Evolutionary conservation across 1,140 invertebrate genomes (phyloP).

Genomic region (Achatina immaculata): DNA sequence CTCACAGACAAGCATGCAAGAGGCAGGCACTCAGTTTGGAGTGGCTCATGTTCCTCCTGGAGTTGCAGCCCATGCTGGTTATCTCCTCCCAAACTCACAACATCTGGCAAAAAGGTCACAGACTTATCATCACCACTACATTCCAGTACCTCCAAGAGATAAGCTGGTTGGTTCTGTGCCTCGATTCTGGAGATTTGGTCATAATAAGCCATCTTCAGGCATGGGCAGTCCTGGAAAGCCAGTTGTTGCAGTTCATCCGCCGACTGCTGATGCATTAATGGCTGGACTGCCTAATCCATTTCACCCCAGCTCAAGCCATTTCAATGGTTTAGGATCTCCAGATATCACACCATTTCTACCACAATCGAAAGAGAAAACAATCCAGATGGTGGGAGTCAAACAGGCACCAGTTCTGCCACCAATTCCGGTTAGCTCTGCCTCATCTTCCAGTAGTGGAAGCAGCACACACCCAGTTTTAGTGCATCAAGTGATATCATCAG

Average conservation of each 20-base stretch:
- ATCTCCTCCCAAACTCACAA: slow-evolving; percentile 42
- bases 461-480: slow-evolving; percentile 36
- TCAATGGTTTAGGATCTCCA: slow-evolving; percentile 54
- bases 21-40: not conserved
- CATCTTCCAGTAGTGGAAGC: slow-evolving; percentile 15
- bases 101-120: slow-evolving; percentile 39
- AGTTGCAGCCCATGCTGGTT: slow-evolving; percentile 40
- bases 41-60: not conserved
- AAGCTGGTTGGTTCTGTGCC: slow-evolving; percentile 29
- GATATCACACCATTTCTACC: slow-evolving; percentile 54
- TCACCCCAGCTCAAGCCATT: slow-evolving; percentile 26
- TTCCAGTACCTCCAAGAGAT: slow-evolving; percentile 39
- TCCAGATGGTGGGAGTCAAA: slow-evolving; percentile 43
- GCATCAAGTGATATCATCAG: slow-evolving; percentile 38
- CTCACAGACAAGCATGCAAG: not conserved
- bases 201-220: not conserved
- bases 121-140: slow-evolving; percentile 1
- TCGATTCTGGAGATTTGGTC: slow-evolving; percentile 36
- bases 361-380: slow-evolving; percentile 20
- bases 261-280: slow-evolving; percentile 16
- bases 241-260: slow-evolving; percentile 9
- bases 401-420: slow-evolving; percentile 51
- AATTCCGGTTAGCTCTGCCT: slow-evolving; percentile 43
- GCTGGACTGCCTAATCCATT: slow-evolving; percentile 14
- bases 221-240: not conserved